Base-by-base conservation (phyloP, 2,113 vertebrate species). In the Triplophysa dalaica region DNA sequence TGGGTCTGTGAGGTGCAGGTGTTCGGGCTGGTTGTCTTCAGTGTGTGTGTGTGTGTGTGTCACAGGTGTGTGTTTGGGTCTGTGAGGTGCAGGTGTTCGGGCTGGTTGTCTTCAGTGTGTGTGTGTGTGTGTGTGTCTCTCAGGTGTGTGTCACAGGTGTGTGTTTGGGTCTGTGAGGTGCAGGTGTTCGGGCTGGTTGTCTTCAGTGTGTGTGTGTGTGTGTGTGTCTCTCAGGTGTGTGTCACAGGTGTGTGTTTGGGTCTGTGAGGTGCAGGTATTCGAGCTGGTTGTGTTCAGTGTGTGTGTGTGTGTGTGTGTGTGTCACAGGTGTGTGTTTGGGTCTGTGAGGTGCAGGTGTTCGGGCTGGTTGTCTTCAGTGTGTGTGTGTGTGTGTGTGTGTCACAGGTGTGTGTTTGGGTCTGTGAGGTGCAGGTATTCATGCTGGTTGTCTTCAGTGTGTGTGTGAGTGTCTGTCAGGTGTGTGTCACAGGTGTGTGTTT, bases 401-500 rank as follows among this genome's bases (percentile, higher is more conserved):
- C 80, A 81, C 48, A 77, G 45, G 70, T 74, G 62, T 64, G 95
- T 96, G 67, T 81, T 91, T 48, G 93, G 24, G 24, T 24, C 24
- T 89, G 29, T 93, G 79, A 99, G 84, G 24, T 99, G 96, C 82
- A 99, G 90, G 83, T 99, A 99, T 79, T 98, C 97, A 0, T 95
- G 93, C 1, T 86, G 65, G 4, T 82, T 41, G 0, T 90, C 89
- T 3, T 75, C 75, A 7, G 81, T 80, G n/a, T 80, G 87, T 86
- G 79, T 69, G 43, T 45, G 84, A n/a, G 33, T 64, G 8, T 61
- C 5, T 13, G 33, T n/a, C 4, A 58, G 54, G 50, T 13, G 14
- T 10, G 54, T 60, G 43, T 38, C 80, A 81, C 48, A 77, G 45
- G 70, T 74, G 62, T 64, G 95, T 96, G 67, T 81, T 91, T 48